Conservation (phyloP, 2,888 invertebrate genomes). For the Apeira syringaria region DNA sequence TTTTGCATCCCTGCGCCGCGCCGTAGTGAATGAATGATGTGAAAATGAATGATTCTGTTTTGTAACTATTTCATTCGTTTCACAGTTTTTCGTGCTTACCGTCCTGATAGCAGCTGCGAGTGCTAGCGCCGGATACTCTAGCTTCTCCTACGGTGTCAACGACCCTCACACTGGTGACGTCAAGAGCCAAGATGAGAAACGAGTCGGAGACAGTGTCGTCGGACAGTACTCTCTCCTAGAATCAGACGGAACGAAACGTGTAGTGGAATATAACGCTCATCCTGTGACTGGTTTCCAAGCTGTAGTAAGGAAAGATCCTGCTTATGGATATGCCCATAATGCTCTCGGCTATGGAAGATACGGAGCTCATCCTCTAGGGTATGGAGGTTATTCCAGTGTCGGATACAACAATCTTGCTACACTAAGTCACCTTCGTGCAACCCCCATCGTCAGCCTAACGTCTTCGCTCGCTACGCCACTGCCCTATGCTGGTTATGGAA, state of each 20-base stretch:
- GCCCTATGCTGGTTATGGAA: constrained; percentile 8
- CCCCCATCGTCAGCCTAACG: not conserved
- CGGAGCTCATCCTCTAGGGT: constrained; percentile 2
- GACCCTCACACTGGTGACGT: constrained; percentile 78
- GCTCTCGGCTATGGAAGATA: constrained; percentile 12
- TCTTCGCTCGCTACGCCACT: constrained; percentile 1
- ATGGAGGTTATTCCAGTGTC: not conserved
- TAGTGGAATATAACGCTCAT: constrained; percentile 76
- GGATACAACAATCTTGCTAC: constrained; percentile 10
- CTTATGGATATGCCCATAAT: constrained; percentile 21
- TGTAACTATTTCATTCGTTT: constrained; percentile 39
- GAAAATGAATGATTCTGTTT: no score
- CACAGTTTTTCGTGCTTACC: constrained; percentile 55
- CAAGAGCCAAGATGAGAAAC: constrained; percentile 74
- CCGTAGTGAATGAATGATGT: no score
- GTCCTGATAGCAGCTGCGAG: constrained; percentile 46
- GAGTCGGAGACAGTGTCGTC: constrained; percentile 73
- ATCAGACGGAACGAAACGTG: constrained; percentile 74
- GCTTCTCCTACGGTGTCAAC: constrained; percentile 77
- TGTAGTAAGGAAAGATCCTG: constrained; percentile 66
- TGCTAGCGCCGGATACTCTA: constrained; percentile 56
- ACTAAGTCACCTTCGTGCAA: not conserved
- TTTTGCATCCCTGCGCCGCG: no score
- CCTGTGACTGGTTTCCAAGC: constrained; percentile 76
- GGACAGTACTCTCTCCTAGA: constrained; percentile 77